Evolutionary conservation across 2,888 invertebrate genomes (phyloP).

Genomic region (Phyto melanocephala): DNA sequence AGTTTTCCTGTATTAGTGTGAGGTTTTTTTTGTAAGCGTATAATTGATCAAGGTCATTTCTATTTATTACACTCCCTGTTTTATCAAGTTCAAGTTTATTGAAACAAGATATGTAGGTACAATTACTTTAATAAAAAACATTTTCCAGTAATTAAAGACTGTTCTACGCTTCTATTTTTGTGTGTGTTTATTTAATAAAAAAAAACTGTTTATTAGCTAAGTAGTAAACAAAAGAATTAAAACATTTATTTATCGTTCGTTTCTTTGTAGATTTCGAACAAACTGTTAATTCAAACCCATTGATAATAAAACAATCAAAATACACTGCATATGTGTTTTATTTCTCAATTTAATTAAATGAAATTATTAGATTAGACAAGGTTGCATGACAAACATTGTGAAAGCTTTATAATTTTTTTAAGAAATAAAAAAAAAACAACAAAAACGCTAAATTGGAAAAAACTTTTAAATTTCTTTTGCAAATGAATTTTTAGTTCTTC

Average conservation of each 20-base stretch:
- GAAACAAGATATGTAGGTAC: not conserved
- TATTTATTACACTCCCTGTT: not conserved
- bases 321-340: not conserved
- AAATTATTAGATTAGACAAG: constrained; percentile 13
- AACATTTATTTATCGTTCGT: too few relatives aligned
- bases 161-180: not conserved
- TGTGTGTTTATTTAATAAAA: not conserved
- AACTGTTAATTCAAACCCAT: not conserved
- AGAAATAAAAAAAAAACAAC: too few relatives aligned
- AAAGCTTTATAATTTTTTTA: constrained; percentile 7
- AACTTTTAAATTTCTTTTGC: too few relatives aligned
- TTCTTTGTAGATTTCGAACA: not conserved
- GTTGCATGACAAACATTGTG: constrained; percentile 22
- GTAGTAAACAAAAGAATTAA: not conserved
- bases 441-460: too few relatives aligned
- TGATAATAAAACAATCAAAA: not conserved
- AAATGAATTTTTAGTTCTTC: too few relatives aligned
- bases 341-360: constrained; percentile 6
- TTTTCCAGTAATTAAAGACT: not conserved
- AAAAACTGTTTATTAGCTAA: not conserved
- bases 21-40: too few relatives aligned
- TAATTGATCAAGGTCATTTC: not conserved
- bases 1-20: not conserved
- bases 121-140: constrained; percentile 5
- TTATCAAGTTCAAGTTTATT: constrained; percentile 18